These are phyloP conservation scores for Pachypanchax playfairii DNA, from an alignment of 2,113 vertebrate species.

Conservation along the genomic window DNA sequence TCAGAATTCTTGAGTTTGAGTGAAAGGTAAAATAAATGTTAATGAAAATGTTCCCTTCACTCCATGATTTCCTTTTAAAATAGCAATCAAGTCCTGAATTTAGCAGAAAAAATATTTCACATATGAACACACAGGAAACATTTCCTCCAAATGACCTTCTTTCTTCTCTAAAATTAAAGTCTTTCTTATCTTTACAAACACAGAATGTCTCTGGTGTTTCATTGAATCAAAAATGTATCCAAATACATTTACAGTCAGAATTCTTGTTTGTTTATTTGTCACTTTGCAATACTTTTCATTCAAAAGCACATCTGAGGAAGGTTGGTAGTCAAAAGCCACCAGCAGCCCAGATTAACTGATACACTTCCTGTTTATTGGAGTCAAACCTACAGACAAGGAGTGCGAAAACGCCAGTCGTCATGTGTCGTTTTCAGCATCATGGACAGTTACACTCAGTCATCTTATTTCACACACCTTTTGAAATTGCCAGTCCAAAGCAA, in stretches of 20 bases:
- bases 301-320: too few species aligned
- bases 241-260: too few species aligned
- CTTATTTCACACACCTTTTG: conserved; percentile 4
- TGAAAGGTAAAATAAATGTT: conserved; percentile 5
- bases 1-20: too few species aligned
- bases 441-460: conserved; percentile 38
- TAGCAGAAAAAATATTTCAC: conserved; percentile 8
- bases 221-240: background rate
- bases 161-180: background rate
- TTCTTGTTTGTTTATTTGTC: too few species aligned
- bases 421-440: conserved; percentile 46
- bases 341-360: background rate
- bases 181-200: background rate
- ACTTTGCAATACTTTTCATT: too few species aligned
- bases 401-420: conserved; percentile 15
- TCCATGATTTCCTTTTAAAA: background rate
- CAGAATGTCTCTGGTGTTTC: background rate
- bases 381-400: conserved; percentile 7
- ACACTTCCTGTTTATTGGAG: conserved; percentile 1
- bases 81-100: conserved; percentile 18
- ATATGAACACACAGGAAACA: conserved; percentile 1
- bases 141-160: background rate
- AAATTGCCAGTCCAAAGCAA: conserved; percentile 56
- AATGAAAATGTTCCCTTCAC: conserved; percentile 7
- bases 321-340: background rate